Evolutionary conservation across 1,140 invertebrate genomes (phyloP).

Genomic region (Papilio polyxenes): DNA sequence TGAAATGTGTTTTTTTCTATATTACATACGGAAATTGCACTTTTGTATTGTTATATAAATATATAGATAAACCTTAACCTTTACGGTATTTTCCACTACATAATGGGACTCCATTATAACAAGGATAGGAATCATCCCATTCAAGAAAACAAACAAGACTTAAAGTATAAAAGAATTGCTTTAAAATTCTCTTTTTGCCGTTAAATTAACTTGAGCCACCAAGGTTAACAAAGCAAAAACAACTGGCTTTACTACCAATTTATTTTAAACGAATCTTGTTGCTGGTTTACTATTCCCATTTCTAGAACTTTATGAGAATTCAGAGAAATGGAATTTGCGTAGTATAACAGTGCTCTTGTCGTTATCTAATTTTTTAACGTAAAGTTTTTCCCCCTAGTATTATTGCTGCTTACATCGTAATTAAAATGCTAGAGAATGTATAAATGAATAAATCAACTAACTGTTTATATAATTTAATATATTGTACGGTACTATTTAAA

Average conservation of each 20-base stretch:
- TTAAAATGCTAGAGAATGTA: not conserved
- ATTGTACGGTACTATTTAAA: not conserved
- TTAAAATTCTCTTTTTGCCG: not conserved
- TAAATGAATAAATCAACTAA: not conserved
- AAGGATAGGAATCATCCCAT: not conserved
- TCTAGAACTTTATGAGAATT: not conserved
- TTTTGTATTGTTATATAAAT: too few species aligned
- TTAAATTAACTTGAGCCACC: not conserved
- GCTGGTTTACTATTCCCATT: not conserved
- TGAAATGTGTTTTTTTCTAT: too few species aligned
- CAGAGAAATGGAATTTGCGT: not conserved
- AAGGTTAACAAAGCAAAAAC: slow-evolving; percentile 14
- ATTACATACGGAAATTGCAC: too few species aligned
- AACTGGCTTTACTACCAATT: not conserved
- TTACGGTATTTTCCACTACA: not conserved
- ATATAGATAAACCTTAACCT: not conserved
- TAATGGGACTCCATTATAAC: not conserved
- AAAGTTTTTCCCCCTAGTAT: not conserved
- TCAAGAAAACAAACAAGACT: not conserved
- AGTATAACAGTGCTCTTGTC: not conserved
- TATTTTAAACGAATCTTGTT: slow-evolving; percentile 4
- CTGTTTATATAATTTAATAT: not conserved
- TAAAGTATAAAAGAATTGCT: not conserved
- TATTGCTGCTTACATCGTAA: not conserved
- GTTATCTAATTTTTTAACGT: not conserved